These are phyloP conservation scores for Seriola dumerili DNA, from an alignment of 2,113 vertebrate species.

Conservation along the genomic window DNA sequence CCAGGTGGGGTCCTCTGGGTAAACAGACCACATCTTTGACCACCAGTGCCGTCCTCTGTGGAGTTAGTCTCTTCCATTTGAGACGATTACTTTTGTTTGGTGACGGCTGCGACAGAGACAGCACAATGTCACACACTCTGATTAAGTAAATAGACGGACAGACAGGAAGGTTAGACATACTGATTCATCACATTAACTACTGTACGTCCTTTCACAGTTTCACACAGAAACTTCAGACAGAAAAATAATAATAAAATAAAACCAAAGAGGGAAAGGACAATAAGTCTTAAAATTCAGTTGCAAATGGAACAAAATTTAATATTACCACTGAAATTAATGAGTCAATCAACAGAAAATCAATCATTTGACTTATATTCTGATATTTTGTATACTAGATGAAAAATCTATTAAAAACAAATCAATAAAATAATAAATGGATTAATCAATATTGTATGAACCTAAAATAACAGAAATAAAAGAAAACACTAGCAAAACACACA, in stretches of 20 bases:
- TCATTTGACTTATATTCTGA: too few relatives aligned
- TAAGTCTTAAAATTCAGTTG: background rate
- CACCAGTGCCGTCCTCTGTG: slow-evolving; percentile 51
- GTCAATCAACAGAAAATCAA: background rate
- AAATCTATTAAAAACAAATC: background rate
- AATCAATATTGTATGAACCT: too few relatives aligned
- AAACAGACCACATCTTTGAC: slow-evolving; percentile 80
- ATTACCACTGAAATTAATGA: background rate
- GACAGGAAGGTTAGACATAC: too few relatives aligned
- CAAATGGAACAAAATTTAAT: background rate
- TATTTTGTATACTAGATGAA: too few relatives aligned
- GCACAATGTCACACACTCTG: background rate
- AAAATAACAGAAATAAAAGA: too few relatives aligned
- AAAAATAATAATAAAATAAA: background rate
- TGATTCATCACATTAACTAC: background rate
- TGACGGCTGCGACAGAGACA: slow-evolving; percentile 22
- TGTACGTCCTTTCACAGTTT: too few relatives aligned
- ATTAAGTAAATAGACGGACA: background rate
- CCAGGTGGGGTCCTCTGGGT: slow-evolving; percentile 41
- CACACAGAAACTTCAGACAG: background rate
- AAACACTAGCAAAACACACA: too few relatives aligned
- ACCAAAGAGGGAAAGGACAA: background rate
- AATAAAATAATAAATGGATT: background rate
- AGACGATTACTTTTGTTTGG: slow-evolving; percentile 11
- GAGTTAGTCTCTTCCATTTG: slow-evolving; percentile 67